Evolutionary conservation across 2,888 invertebrate genomes (phyloP).

Genomic region (Leucophenga maculata): DNA sequence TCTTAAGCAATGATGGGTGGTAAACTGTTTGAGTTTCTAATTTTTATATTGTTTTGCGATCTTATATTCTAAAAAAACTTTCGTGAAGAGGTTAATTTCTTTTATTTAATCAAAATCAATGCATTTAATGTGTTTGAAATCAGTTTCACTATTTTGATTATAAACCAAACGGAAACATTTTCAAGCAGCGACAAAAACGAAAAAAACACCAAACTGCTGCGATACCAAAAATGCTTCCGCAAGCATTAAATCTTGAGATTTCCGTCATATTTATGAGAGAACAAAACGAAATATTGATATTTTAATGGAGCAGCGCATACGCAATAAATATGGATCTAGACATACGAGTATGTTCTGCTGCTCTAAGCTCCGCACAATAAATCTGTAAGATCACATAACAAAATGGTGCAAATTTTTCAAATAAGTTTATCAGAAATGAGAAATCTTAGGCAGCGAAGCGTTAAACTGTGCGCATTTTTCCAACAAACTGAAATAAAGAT

Average conservation of each 20-base stretch:
- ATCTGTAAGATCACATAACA: neutral
- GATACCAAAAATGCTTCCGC: slow-evolving; percentile 49
- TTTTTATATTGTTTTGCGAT: no score
- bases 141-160: no score
- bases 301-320: slow-evolving; percentile 43
- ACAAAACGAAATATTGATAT: slow-evolving; percentile 54
- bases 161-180: no score
- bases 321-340: neutral
- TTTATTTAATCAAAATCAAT: no score
- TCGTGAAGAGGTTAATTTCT: no score
- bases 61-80: no score
- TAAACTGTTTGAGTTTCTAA: no score
- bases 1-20: no score
- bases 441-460: slow-evolving; percentile 57
- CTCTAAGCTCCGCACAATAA: neutral
- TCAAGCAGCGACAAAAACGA: no score
- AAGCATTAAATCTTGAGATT: slow-evolving; percentile 57
- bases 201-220: no score
- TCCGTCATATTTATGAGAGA: slow-evolving; percentile 48
- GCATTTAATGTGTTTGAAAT: no score
- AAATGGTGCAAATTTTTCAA: slow-evolving; percentile 22
- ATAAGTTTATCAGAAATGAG: slow-evolving; percentile 49
- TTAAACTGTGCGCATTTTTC: slow-evolving; percentile 55
- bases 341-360: neutral
- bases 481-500: neutral